Evolutionary conservation across 2,113 vertebrate species (phyloP).

Genomic region (Carollia perspicillata): DNA sequence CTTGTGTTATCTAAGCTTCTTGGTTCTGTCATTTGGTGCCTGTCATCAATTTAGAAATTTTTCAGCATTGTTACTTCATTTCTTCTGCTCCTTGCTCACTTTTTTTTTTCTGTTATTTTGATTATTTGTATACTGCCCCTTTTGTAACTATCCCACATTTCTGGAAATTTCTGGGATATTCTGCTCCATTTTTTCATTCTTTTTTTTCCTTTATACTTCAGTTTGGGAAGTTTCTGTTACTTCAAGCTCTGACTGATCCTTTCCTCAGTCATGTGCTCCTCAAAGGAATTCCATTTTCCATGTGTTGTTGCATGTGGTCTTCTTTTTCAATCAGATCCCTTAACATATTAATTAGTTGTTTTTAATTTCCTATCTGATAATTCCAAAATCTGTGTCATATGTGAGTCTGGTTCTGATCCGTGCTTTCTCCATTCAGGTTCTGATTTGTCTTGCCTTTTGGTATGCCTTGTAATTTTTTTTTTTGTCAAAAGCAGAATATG

Average conservation of each 20-base stretch:
- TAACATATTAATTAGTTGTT: not conserved
- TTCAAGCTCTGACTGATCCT: not conserved
- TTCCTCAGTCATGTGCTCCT: not conserved
- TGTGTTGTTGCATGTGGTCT: not conserved
- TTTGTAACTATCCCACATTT: not conserved
- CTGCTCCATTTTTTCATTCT: not conserved
- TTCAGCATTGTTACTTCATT: not conserved
- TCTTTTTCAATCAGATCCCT: not conserved
- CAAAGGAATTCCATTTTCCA: not conserved
- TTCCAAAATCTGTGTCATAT: not conserved
- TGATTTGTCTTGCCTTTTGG: not conserved
- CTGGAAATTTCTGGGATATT: not conserved
- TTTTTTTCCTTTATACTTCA: not conserved
- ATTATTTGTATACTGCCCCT: not conserved
- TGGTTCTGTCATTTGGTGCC: not conserved
- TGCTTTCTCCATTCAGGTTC: not conserved
- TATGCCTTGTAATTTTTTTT: not conserved
- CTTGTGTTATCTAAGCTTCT: not conserved
- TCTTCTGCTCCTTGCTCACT: not conserved
- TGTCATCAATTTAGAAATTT: not conserved
- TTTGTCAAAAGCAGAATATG: not conserved
- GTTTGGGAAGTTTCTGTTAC: not conserved
- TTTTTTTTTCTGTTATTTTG: not conserved
- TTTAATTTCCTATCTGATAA: not conserved
- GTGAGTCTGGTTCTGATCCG: not conserved